Percentiles rank a stretch among this genome's conserved stretches.
phyloP scores from a whole-genome alignment of 2,113 vertebrate genomes.

The Mola mola region DNA sequence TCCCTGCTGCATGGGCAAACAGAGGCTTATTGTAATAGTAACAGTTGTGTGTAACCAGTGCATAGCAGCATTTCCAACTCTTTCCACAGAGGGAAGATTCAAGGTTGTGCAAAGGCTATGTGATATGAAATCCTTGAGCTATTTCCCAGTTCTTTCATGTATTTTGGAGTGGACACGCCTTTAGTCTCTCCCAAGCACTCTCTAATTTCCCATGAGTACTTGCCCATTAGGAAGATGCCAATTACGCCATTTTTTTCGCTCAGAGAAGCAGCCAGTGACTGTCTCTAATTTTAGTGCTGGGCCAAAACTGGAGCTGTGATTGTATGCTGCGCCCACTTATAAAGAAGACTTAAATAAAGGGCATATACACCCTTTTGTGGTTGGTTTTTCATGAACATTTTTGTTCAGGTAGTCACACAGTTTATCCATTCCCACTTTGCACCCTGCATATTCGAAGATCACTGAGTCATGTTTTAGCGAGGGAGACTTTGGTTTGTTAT shows the following conservation, averaged over 20 bases:
- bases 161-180: slow-evolving; percentile 34
- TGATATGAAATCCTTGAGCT: slow-evolving; percentile 32
- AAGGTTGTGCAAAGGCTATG: slow-evolving; percentile 7
- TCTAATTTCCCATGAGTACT: slow-evolving; percentile 74
- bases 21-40: too few species aligned
- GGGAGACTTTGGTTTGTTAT: background rate
- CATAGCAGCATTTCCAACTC: background rate
- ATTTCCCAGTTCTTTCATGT: slow-evolving; percentile 19
- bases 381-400: slow-evolving; percentile 3
- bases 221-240: slow-evolving; percentile 74
- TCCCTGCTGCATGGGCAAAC: too few species aligned
- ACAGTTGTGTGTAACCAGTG: too few species aligned
- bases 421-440: background rate
- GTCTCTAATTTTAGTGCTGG: slow-evolving; percentile 73
- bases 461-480: background rate
- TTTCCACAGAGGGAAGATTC: background rate
- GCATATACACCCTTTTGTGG: slow-evolving; percentile 31
- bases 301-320: slow-evolving; percentile 53
- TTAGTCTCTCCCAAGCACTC: slow-evolving; percentile 44
- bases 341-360: slow-evolving; percentile 20
- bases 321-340: slow-evolving; percentile 20
- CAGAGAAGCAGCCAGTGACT: slow-evolving; percentile 43
- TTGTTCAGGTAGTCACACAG: slow-evolving; percentile 20
- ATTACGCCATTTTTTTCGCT: slow-evolving; percentile 77
- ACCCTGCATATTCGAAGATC: background rate